Percentiles rank a stretch among this genome's conserved stretches.
These are phyloP conservation scores for Nanger granti DNA, from an alignment of 2,113 vertebrate species.

Conservation along the genomic window DNA sequence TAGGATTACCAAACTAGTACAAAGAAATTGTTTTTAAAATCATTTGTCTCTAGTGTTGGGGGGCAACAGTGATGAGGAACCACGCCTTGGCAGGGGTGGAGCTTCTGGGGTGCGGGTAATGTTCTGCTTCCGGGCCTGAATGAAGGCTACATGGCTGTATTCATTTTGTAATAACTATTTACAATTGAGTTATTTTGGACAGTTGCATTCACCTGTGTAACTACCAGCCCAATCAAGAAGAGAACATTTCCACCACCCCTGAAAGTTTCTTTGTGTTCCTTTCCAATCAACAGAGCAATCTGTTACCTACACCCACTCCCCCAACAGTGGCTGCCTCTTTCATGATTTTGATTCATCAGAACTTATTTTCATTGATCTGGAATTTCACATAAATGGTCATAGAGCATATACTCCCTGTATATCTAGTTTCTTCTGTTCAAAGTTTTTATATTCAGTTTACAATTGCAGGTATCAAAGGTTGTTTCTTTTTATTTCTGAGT, in stretches of 20 bases:
- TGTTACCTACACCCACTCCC: not conserved
- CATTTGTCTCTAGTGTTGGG: not conserved
- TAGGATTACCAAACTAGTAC: not conserved
- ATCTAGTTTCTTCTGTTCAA: conserved; percentile 10
- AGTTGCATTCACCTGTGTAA: not conserved
- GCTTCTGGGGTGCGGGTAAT: not conserved
- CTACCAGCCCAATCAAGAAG: not conserved
- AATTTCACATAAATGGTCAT: not conserved
- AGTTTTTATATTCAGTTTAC: not conserved
- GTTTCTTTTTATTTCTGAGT: conserved; percentile 3
- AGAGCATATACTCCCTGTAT: not conserved
- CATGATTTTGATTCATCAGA: not conserved
- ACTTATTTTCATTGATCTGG: conserved; percentile 13
- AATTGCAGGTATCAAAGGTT: not conserved
- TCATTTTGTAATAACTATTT: not conserved
- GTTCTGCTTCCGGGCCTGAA: not conserved
- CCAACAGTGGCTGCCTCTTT: not conserved
- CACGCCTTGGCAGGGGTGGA: no score
- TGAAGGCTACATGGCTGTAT: not conserved
- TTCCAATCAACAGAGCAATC: not conserved
- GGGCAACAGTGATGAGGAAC: not conserved
- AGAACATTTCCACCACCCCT: not conserved
- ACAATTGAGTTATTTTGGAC: not conserved
- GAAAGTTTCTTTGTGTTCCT: not conserved
- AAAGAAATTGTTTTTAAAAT: not conserved